Base-by-base conservation (phyloP, 2,113 vertebrate species). In the Azemiops feae region DNA sequence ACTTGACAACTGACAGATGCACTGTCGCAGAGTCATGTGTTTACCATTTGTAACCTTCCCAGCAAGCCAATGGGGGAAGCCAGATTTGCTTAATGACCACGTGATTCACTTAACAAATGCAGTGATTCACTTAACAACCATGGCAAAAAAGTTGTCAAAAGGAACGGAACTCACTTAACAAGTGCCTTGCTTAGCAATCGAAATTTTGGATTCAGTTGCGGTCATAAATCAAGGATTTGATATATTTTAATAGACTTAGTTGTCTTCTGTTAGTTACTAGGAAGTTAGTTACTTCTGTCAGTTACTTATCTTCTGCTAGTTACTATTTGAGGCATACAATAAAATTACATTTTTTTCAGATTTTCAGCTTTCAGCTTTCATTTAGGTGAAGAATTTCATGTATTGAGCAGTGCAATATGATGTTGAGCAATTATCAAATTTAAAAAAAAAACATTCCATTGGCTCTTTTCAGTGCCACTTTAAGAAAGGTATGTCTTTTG, bases 381-480 rank as follows among this genome's bases (percentile, higher is more conserved):
- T 47, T 45, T 34, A 30, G 91, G 47, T 74, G 16, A 60, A 85
- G 10, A 5, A 74, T 69, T 23, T 86, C 87, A 8, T 2, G 23
- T 43, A 25, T 43, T 91, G 47, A 93, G 88, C 50, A 92, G 86
- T 0, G 92, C 22, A 89, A 86, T 87, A 1, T 0, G 4, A 22
- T 11, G 1, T 34, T 93, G 57, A 91, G 87, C 54, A 88, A 5
- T 91, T 57, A 27, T 89, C 20, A 10, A 39, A 22, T 81, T 34
- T 11, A 16, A 85, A 89, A 16, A 85, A 89, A 95, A 92, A 85
- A 74, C 69, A 86, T 34, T 45, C 94, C 30, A 5, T 0, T 53
- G 90, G 34, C 87, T 87, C 34, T 86, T 94, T 94, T 6, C 92
- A 89, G 55, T 89, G 93, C 92, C 47, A 95, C 88, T 93, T 94